These are phyloP conservation scores for Dicentrarchus labrax DNA, from an alignment of 2,113 vertebrate genomes.

Conservation along the genomic window DNA sequence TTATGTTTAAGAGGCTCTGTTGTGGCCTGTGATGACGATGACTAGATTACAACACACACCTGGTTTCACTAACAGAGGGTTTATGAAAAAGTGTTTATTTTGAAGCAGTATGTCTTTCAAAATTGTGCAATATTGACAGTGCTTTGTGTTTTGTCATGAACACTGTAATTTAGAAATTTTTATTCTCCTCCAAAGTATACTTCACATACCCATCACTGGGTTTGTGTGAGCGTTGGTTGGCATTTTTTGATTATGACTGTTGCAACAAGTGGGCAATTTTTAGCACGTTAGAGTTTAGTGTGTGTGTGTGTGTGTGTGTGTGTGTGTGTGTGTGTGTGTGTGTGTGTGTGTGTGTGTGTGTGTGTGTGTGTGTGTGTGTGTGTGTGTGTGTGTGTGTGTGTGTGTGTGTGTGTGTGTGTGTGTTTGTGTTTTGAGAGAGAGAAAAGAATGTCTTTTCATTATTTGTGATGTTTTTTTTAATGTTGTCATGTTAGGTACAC, in stretches of 20 bases:
- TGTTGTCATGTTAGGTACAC: slow-evolving; percentile 87
- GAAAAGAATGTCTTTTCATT: background rate
- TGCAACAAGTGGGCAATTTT: background rate
- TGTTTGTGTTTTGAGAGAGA: background rate
- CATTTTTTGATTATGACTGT: background rate
- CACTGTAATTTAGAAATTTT: slow-evolving; percentile 20
- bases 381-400: background rate
- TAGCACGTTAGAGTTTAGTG: background rate
- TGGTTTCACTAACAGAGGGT: slow-evolving; percentile 27
- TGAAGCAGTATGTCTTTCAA: background rate
- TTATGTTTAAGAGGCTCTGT: slow-evolving; percentile 73
- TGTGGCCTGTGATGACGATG: slow-evolving; percentile 46
- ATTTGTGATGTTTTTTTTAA: slow-evolving; percentile 10
- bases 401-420: background rate
- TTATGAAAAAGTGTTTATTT: slow-evolving; percentile 18
- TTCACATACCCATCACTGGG: background rate
- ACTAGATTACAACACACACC: slow-evolving; percentile 15
- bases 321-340: background rate
- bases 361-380: background rate
- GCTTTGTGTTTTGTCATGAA: background rate
- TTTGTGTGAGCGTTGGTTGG: background rate
- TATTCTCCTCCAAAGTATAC: background rate
- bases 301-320: background rate
- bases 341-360: background rate
- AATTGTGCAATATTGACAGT: background rate